These are phyloP conservation scores for Sphaerolaimus hirsutus DNA, from an alignment of 2,888 invertebrate species.

Conservation along the genomic window DNA sequence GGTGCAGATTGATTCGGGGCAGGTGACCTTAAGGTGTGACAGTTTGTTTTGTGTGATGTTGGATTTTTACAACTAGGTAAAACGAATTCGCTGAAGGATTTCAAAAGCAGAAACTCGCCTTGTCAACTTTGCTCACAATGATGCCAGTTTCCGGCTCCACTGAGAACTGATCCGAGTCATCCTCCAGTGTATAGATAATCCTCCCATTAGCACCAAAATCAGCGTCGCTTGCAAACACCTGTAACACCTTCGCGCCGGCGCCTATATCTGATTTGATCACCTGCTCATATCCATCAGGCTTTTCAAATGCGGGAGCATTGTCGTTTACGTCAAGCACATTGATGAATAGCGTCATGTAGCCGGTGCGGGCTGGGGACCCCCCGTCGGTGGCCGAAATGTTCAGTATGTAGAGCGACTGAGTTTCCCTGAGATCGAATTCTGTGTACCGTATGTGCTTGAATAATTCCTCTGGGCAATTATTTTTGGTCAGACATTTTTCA, in stretches of 20 bases:
- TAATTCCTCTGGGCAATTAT: no score
- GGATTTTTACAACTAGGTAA: no score
- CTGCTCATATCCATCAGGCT: conserved; percentile 22
- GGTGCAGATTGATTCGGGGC: no score
- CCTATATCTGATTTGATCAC: conserved; percentile 11
- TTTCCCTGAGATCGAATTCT: no score
- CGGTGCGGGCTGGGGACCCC: conserved; percentile 52
- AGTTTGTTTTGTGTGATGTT: no score
- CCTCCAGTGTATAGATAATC: conserved; percentile 53
- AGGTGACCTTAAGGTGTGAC: no score
- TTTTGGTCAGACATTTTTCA: no score
- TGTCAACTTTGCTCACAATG: no score
- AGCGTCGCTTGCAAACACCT: conserved; percentile 59
- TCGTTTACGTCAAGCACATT: conserved; percentile 55
- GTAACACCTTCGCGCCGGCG: conserved; percentile 44
- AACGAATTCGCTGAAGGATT: no score
- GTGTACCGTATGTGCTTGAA: no score
- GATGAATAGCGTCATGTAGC: conserved; percentile 48
- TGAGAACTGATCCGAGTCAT: conserved; percentile 38
- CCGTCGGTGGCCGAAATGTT: conserved; percentile 74
- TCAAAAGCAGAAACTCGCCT: no score
- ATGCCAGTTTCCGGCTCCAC: conserved; percentile 65
- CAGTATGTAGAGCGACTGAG: conserved; percentile 52
- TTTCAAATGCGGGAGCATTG: conserved; percentile 60
- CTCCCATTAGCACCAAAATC: conserved; percentile 59